Base-by-base conservation (phyloP, 2,888 invertebrate species). In the Arge pagana region DNA sequence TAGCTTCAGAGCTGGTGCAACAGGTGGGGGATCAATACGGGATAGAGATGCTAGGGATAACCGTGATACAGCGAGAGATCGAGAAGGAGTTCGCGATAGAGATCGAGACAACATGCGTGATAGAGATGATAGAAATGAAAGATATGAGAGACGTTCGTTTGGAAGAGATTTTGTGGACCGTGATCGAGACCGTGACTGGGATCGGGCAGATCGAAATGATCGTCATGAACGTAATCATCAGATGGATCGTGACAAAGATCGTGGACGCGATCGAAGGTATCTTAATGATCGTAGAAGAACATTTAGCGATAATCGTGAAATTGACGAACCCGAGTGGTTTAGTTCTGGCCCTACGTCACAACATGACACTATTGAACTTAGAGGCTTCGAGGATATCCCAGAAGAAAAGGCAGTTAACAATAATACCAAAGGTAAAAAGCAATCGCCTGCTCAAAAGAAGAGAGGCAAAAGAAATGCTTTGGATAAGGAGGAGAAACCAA, bases 271-370 rank as follows among this genome's bases (percentile, higher is more conserved):
- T 66, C 79, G 73, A 51, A 71, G 83, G 68, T 84, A 80, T 64
- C 60, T 62, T 50, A 81, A 81, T 66, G 81, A 81, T 61, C 81
- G 83, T 64, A 82, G 85, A 58, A 81, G 85, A 62, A 74, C 72
- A 6, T 73, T 70, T 41, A 73, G 68, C 51, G 83, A 79, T 11
- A 68, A 64, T 70, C 82, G 82, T 63, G 84, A 82, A 54, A 85
- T 85, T 63, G 91, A 90, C 62, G 92, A 93, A 74, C 95, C 95
- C 3, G 94, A 95, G 78, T 95, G 96, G 85, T 89, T 88, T 70
- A 89, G 89, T 66, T 88, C 88, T 54, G 96, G 95, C 36, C 96
- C 96, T 37, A 89, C 90, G 55, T 94, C 94, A 55, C 91, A 94
- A 72, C 80, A 87, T 68, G 96, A 96, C 67, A 93, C 92, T 28